Evolutionary conservation across 2,113 vertebrate species (phyloP).

Genomic region (Australoheros scitulus): DNA sequence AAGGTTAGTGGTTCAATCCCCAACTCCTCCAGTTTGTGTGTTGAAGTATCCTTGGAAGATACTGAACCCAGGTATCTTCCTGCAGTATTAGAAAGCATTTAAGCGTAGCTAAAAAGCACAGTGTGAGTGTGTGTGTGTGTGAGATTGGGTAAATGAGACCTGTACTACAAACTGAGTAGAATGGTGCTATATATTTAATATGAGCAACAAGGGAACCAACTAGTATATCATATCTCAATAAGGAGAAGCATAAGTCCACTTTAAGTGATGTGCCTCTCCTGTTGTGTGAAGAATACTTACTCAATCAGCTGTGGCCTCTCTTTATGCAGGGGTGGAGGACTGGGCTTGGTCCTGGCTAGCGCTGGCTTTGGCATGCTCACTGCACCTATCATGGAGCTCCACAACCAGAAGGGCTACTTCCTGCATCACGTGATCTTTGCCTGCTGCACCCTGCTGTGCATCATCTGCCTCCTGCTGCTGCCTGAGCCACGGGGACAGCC

Average conservation of each 20-base stretch:
- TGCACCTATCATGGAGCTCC: constrained; percentile 96
- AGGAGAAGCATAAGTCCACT: background rate
- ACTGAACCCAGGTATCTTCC: too few species aligned
- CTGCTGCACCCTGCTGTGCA: constrained; percentile 98
- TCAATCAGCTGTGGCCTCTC: background rate
- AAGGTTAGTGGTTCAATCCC: too few species aligned
- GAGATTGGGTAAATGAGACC: background rate
- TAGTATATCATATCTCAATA: background rate
- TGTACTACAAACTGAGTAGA: background rate
- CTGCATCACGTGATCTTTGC: constrained; percentile 97
- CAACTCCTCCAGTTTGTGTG: too few species aligned
- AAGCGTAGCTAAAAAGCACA: background rate
- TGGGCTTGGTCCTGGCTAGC: constrained; percentile 94
- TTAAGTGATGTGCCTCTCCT: background rate
- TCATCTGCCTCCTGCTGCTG: constrained; percentile 97
- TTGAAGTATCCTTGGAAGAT: too few species aligned
- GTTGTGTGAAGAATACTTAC: background rate
- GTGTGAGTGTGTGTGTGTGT: too few species aligned
- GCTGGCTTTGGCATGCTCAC: constrained; percentile 96
- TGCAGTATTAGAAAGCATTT: background rate
- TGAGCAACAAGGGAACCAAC: too few species aligned
- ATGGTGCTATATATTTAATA: too few species aligned
- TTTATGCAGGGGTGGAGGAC: constrained; percentile 87
- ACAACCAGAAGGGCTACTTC: constrained; percentile 99
- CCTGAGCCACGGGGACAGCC: constrained; percentile 91